Conservation (phyloP, 92 coral and sea anemone genomes). For the Epizoanthus ramosus region DNA sequence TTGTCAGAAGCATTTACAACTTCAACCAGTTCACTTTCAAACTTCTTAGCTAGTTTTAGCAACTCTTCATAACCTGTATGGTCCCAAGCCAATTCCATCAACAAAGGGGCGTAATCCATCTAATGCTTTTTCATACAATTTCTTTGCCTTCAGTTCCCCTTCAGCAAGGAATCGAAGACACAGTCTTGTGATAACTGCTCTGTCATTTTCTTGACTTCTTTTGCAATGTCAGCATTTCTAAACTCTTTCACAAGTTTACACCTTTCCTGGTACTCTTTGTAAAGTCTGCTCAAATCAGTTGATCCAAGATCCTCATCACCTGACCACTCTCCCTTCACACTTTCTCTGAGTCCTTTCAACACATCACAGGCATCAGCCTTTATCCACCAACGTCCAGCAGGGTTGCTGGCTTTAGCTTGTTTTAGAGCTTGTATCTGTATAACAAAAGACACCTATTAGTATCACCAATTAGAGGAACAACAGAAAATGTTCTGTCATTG, state of each 20-base stretch:
- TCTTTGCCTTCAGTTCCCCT: slow-evolving; percentile 31
- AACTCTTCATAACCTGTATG: slow-evolving; percentile 65
- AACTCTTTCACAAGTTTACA: slow-evolving; percentile 24
- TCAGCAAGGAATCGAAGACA: slow-evolving; percentile 43
- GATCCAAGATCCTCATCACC: slow-evolving; percentile 76
- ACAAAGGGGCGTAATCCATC: slow-evolving; percentile 25
- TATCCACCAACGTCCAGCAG: slow-evolving; percentile 79
- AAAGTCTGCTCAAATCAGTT: slow-evolving; percentile 32
- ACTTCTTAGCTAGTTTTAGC: slow-evolving; percentile 34
- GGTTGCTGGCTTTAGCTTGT: slow-evolving; percentile 43
- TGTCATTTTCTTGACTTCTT: slow-evolving; percentile 11
- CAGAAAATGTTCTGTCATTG: too few species aligned
- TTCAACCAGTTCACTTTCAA: neutral
- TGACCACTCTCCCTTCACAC: slow-evolving; percentile 68
- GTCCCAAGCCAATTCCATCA: slow-evolving; percentile 73
- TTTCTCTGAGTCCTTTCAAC: slow-evolving; percentile 60
- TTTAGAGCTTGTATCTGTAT: slow-evolving; percentile 58
- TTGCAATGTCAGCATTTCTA: neutral
- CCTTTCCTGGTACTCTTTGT: slow-evolving; percentile 44
- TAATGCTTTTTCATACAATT: slow-evolving; percentile 37
- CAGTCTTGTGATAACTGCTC: slow-evolving; percentile 43
- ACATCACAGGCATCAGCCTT: slow-evolving; percentile 86
- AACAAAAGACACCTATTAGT: slow-evolving; percentile 4
- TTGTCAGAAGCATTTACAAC: neutral
- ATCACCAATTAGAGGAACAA: slow-evolving; percentile 8